Base-by-base conservation (phyloP, 2,888 invertebrate species). In the Steinernema carpocapsae region DNA sequence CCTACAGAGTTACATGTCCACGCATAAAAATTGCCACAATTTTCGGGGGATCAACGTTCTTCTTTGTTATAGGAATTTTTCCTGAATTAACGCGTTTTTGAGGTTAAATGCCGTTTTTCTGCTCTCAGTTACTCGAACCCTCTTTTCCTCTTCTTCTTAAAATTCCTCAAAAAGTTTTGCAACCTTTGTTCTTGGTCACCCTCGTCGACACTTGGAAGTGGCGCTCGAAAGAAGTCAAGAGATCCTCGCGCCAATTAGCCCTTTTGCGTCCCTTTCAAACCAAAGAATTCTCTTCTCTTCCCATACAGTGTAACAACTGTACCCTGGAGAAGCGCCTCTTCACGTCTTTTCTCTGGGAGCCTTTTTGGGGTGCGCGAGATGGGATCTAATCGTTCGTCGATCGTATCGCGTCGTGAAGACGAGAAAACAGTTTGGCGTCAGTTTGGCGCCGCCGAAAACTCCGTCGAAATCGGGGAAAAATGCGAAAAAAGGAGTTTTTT, bases 201-300 rank as follows among this genome's bases (percentile, higher is more conserved):
- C n/a, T n/a, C n/a, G n/a, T n/a, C n/a, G n/a, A n/a, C n/a, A n/a
- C n/a, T n/a, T n/a, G n/a, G n/a, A n/a, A n/a, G 56, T 14, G 26
- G 56, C 22, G 26, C 22, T 56, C 56, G 56, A 12, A 56, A 56
- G 56, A 56, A 56, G 56, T 56, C 56, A 56, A 56, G 56, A 26
- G 56, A 56, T 26, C 26, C 22, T 56, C 6, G n/a, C 22, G 56
- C 7, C 26, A 12, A 26, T 56, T 26, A 17, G 48, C n/a, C 48
- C 4, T 19, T n/a, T n/a, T n/a, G 19, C 48, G 17, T 48, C 48
- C 48, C 48, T 48, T 48, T 48, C 48, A 6, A 17, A 6, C 19
- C 48, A 10, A 4, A 17, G 48, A 17, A 48, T 48, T 48, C 48
- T 17, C 3, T 6, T 14, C 43, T n/a, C n/a, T n/a, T n/a, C n/a